Base-by-base conservation (phyloP, 2,797 vertebrate genomes). In the Pyrocephalus nanus region DNA sequence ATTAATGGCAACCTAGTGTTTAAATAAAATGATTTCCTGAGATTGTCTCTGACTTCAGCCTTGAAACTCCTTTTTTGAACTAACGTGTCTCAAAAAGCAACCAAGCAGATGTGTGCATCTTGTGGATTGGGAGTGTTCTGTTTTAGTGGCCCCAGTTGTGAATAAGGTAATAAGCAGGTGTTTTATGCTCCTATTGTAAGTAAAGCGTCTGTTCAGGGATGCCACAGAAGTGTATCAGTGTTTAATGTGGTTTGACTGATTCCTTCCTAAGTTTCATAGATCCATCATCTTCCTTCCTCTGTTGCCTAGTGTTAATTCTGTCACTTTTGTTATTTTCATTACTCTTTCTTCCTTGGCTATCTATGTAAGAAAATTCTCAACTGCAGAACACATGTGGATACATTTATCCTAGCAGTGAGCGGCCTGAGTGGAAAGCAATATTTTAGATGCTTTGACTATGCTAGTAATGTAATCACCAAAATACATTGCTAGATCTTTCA, bases 21-120 rank as follows among this genome's bases (percentile, higher is more conserved):
- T 89, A 78, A 95, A 82, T 55, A 76, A 62, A 96, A 67, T 25
- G 11, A 81, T 75, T 74, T 94, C 19, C 18, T 51, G 42, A 88
- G 48, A 47, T 20, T 82, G 23, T 51, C 14, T 73, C 45, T 53
- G 48, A 76, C 34, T 78, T 90, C 25, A 81, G 8, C 13, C 29
- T 80, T 20, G 12, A 12, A 88, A 48, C 11, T 12, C 30, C 40
- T 47, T 65, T 62, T 48, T 43, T 80, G 54, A 80, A n/a, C 1
- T n/a, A 55, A 30, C 0, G 0, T 2, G 12, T 48, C 55, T 23
- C 69, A 57, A 45, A 83, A 76, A 54, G 8, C 13, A 74, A 5
- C 13, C 17, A 82, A 75, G 16, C n/a, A 62, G 40, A 74, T 76
- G 36, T 76, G 19, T 3, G 2, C 40, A 42, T 48, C 36, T 45